Percentiles rank a stretch among this genome's conserved stretches.
Conservation (phyloP, 2,797 vertebrate species). For the Taeniopygia guttata region DNA sequence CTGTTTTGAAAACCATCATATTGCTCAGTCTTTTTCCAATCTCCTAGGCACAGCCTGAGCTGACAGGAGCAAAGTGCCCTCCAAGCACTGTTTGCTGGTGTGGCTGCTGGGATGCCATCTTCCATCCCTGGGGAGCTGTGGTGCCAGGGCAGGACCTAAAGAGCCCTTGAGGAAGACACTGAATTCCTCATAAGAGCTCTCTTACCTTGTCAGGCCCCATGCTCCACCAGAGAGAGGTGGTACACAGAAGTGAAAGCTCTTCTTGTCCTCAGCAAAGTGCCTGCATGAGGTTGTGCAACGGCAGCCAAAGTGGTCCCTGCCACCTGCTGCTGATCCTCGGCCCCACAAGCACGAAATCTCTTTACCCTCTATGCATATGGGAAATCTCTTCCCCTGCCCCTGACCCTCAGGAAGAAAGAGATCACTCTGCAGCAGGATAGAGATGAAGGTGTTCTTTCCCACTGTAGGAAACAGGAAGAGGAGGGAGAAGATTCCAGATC, state of each 20-base stretch:
- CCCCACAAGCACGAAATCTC: neutral
- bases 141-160: neutral
- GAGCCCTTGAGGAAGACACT: neutral
- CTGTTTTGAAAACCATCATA: neutral
- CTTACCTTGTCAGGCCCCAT: neutral
- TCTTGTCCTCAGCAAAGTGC: neutral
- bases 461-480: neutral
- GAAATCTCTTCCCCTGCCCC: neutral
- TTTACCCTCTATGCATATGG: neutral
- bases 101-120: neutral
- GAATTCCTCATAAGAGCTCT: neutral
- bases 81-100: neutral
- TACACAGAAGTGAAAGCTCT: neutral
- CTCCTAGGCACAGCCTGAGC: neutral
- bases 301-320: neutral
- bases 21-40: neutral
- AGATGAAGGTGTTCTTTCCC: neutral
- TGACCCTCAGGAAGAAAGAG: neutral
- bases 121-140: neutral
- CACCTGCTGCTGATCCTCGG: neutral
- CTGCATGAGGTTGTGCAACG: rapidly evolving
- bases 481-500: neutral
- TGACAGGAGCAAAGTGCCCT: neutral
- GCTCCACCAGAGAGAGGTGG: neutral
- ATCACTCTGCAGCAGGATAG: neutral